phyloP scores from a whole-genome alignment of 2,113 vertebrate species.

The Ceuthmochares aereus region DNA sequence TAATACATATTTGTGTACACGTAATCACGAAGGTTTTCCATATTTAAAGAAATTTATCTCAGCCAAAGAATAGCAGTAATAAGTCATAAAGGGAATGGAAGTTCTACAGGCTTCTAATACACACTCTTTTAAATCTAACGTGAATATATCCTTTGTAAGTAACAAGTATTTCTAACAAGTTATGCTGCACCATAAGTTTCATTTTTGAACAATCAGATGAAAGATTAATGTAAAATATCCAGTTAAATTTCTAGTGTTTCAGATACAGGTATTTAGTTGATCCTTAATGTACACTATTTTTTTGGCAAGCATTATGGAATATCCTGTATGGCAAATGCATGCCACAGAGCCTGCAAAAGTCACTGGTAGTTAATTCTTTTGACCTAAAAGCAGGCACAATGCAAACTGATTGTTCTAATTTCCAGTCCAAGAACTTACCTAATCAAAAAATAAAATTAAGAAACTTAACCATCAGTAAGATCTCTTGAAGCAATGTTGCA shows the following conservation, averaged over 20 bases:
- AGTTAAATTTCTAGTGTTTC: background rate
- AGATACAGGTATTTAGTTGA: background rate
- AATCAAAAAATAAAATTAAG: background rate
- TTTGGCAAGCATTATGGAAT: background rate
- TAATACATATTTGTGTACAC: background rate
- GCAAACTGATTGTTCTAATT: background rate
- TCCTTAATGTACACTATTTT: background rate
- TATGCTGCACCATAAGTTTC: background rate
- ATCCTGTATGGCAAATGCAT: background rate
- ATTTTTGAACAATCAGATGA: background rate
- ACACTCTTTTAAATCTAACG: background rate
- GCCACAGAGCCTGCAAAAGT: background rate
- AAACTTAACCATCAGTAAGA: background rate
- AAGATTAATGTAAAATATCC: background rate
- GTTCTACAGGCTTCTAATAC: background rate
- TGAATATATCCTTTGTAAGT: background rate
- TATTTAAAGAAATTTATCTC: background rate
- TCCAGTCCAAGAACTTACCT: background rate
- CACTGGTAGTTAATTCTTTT: background rate
- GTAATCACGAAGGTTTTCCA: background rate
- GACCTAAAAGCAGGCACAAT: background rate
- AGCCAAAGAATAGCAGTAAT: background rate
- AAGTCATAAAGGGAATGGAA: background rate
- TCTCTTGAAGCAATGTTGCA: background rate
- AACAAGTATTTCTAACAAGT: background rate